Evolutionary conservation across 2,888 invertebrate species (phyloP).

Genomic region (Drosophila subsilvestris): DNA sequence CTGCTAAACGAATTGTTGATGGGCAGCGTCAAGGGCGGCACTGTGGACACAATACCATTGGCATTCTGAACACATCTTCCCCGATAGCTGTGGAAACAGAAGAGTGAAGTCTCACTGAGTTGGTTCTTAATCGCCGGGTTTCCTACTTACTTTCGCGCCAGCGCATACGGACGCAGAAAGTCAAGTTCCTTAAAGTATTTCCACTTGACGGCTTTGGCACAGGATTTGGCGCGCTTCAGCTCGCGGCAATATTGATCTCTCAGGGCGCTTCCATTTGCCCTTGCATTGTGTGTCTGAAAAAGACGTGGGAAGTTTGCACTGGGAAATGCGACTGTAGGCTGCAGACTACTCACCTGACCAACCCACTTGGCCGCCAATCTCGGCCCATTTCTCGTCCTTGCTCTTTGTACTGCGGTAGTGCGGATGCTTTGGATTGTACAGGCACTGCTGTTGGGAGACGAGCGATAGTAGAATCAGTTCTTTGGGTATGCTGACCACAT

Average conservation of each 20-base stretch:
- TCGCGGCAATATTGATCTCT: conserved; percentile 83
- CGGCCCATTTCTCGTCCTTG: conserved; percentile 80
- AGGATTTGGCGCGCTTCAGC: conserved; percentile 78
- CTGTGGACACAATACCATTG: conserved; percentile 28
- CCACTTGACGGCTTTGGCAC: conserved; percentile 81
- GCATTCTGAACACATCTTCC: conserved; percentile 57
- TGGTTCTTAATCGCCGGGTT: background rate
- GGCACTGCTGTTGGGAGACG: conserved; percentile 79
- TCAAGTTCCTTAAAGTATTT: conserved; percentile 82
- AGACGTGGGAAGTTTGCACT: too few species aligned
- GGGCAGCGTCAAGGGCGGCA: conserved; percentile 20
- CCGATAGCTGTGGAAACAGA: conserved; percentile 68
- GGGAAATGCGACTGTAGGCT: background rate
- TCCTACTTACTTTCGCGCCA: conserved; percentile 78
- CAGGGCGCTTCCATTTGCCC: conserved; percentile 83
- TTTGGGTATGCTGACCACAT: conserved; percentile 70
- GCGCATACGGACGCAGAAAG: conserved; percentile 81
- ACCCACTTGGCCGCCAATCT: conserved; percentile 77
- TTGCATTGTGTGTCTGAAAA: conserved; percentile 78
- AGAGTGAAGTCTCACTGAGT: background rate
- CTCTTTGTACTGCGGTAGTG: conserved; percentile 78
- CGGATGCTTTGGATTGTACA: conserved; percentile 82
- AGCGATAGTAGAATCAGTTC: conserved; percentile 79
- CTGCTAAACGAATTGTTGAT: conserved; percentile 60
- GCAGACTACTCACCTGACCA: conserved; percentile 75